Conservation (phyloP, 2,797 vertebrate genomes). For the Semotilus atromaculatus region DNA sequence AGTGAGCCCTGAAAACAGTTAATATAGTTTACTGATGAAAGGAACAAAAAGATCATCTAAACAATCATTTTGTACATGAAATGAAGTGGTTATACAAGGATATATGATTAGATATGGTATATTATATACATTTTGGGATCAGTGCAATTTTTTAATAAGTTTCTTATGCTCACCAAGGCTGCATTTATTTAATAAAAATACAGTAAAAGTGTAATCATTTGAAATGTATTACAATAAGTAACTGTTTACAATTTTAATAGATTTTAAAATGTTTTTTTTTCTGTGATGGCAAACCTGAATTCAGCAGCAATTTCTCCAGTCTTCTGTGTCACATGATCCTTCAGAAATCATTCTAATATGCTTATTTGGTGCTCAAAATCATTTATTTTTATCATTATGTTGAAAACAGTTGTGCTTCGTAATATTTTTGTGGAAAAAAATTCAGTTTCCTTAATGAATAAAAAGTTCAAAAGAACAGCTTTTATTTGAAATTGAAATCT, state of each 20-base stretch:
- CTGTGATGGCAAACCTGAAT: background rate
- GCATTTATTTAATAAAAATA: background rate
- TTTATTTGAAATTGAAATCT: background rate
- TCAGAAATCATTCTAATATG: too few relatives aligned
- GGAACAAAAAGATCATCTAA: background rate
- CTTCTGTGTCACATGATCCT: too few relatives aligned
- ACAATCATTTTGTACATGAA: background rate
- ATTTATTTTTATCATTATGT: too few relatives aligned
- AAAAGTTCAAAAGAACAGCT: too few relatives aligned
- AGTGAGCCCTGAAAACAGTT: slow-evolving; percentile 69
- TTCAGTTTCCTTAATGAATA: too few relatives aligned
- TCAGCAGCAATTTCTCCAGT: background rate
- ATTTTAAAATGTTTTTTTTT: background rate
- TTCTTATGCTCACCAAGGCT: background rate
- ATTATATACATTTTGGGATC: background rate
- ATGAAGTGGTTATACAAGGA: background rate
- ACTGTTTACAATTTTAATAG: background rate
- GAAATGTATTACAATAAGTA: background rate
- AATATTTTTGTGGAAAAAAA: too few relatives aligned
- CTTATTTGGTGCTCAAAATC: too few relatives aligned
- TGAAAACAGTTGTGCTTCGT: too few relatives aligned
- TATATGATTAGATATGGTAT: background rate
- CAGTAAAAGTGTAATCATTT: background rate
- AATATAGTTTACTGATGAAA: background rate
- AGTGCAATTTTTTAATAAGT: background rate